Evolutionary conservation across 2,888 invertebrate species (phyloP), one percentile per base, ranked within the genome.

Genomic region (Plutella xylostella): DNA sequence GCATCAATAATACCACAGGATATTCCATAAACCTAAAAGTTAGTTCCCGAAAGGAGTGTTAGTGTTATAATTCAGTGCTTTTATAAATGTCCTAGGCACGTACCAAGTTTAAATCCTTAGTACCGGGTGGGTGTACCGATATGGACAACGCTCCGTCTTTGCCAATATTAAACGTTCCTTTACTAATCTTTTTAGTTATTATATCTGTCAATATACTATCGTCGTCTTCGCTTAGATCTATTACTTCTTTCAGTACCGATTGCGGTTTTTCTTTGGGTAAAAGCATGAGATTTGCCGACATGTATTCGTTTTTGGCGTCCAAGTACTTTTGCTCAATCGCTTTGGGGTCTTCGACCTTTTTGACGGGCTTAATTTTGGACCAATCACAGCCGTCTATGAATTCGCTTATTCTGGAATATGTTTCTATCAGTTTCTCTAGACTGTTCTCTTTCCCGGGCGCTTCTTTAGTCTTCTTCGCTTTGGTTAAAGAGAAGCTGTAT

Each of bases 311-410:
- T 64, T 85, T 85, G 0, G 85, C 85, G 20, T 80, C 72, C 18
- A 85, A 58, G 53, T 85, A 85, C 51, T 77, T 80, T 49, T 76
- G 67, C 47, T 85, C 85, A 30, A 85, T 54, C 1, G 70, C 63
- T 45, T 72, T 70, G 0, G 76, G 66, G 28, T 83, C 79, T 5
- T 72, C 71, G 1, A 50, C 51, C 46, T 68, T 72, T 53, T 68
- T 74, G 4, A 72, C 72, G 14, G 47, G 43, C 30, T 68, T 62
- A 6, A 68, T 45, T 55, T 75, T 74, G 39, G 77, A 73, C 85
- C 84, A 85, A 63, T 80, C 76, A 49, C 82, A 82, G 44, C 85
- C 84, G 56, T 83, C 79, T 49, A 85, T 78, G 45, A 84, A 84
- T 41, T 85, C 85, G 1, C 68, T 68, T 50, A 85, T 83, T 48